Evolutionary conservation across 2,797 vertebrate species (phyloP), one percentile per base, ranked within the genome.

Genomic region (Phrynocephalus vlangalii): DNA sequence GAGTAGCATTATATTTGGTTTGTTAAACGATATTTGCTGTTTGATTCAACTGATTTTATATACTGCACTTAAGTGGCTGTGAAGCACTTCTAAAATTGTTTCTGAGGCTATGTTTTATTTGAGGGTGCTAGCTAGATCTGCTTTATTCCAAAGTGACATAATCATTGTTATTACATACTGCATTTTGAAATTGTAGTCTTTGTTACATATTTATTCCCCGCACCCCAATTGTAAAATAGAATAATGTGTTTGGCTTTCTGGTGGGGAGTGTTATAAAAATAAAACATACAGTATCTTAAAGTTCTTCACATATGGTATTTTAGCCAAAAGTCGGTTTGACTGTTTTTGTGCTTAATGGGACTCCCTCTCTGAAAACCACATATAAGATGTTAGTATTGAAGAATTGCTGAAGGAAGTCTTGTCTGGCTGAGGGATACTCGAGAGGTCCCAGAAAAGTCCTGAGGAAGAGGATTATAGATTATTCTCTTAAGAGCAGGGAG

Each of bases 41-140:
- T 71, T 4, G 5, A 75, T 83, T 80, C 6, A 88, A 84, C 18
- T 91, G 83, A 76, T 90, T 84, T 70, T 52, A 8, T 68, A 38
- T 24, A 33, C 56, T 89, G 66, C 7, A 84, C 50, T 79, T 79
- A 24, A 84, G 75, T 30, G 30, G 11, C 66, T 88, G 76, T 60
- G 33, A 13, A 84, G 66, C 22, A 79, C 18, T 66, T 38, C 68
- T 79, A 66, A 88, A 72, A 88, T n/a, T 5, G 72, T 68, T 70
- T 68, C n/a, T 60, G 30, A 48, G 60, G n/a, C 8, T 68, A 1
- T 83, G 71, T 72, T 78, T 82, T 79, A 5, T 71, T 79, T 83
- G 24, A 50, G 30, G 67, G 30, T 26, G 44, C 9, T 30, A 72
- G 1, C 1, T 84, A 38, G 50, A 13, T 82, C 75, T 52, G 63